Evolutionary conservation across 2,888 invertebrate genomes (phyloP).

Genomic region (Anticlea derivata): DNA sequence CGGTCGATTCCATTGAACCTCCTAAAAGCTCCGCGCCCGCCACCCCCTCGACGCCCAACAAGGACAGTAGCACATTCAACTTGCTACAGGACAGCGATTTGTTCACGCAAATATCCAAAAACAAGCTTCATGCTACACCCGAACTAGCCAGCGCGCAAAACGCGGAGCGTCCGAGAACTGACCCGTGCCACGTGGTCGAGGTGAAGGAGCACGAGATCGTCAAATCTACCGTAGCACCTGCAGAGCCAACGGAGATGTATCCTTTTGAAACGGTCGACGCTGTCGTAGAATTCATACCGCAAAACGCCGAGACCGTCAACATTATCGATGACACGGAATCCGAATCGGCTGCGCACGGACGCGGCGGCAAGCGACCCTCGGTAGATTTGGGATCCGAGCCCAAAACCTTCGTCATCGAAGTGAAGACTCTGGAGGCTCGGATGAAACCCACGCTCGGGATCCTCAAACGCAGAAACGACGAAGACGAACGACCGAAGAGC

Average conservation of each 20-base stretch:
- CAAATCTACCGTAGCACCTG: constrained; percentile 82
- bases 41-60: constrained; percentile 67
- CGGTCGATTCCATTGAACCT: constrained; percentile 44
- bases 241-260: constrained; percentile 60
- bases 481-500: constrained; percentile 37
- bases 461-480: constrained; percentile 49
- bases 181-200: constrained; percentile 85
- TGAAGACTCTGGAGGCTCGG: constrained; percentile 64
- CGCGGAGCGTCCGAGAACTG: constrained; percentile 21
- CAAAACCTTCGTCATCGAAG: constrained; percentile 69
- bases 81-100: constrained; percentile 87
- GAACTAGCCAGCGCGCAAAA: constrained; percentile 27
- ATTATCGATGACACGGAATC: constrained; percentile 82
- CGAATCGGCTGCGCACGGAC: constrained; percentile 42
- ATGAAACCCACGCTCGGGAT: constrained; percentile 69
- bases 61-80: constrained; percentile 85
- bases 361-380: constrained; percentile 38
- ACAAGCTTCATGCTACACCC: constrained; percentile 53
- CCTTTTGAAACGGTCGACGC: constrained; percentile 75
- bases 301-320: constrained; percentile 81
- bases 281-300: constrained; percentile 80
- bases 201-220: constrained; percentile 88
- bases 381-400: constrained; percentile 63
- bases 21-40: constrained; percentile 41
- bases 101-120: constrained; percentile 87